These are phyloP conservation scores for Drosophila arawakana DNA, from an alignment of 1,140 invertebrate genomes.

Conservation along the genomic window DNA sequence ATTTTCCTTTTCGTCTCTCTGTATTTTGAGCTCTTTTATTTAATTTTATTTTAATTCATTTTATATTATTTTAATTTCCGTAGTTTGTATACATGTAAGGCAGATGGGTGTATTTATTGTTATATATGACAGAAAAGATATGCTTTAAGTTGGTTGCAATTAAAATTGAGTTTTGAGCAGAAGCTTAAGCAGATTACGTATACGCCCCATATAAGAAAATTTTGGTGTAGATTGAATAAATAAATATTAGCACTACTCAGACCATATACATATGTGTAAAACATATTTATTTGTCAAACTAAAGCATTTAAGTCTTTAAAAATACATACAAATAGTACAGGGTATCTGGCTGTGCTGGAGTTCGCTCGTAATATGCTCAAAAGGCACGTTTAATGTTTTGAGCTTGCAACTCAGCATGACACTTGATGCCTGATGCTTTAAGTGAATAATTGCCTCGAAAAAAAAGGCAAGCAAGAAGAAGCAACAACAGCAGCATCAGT, in stretches of 20 bases:
- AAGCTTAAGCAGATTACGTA: too few relatives aligned
- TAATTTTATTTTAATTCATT: neutral
- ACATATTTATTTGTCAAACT: too few relatives aligned
- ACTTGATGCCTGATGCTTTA: constrained; percentile 75
- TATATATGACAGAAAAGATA: too few relatives aligned
- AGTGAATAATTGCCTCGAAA: constrained; percentile 78
- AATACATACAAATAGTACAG: constrained; percentile 2
- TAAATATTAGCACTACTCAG: too few relatives aligned
- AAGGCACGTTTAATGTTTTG: constrained; percentile 52
- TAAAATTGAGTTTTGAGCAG: too few relatives aligned
- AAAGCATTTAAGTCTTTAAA: too few relatives aligned
- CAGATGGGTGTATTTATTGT: neutral
- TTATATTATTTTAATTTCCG: constrained; percentile 19
- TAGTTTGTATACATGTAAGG: constrained; percentile 20
- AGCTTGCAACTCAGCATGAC: constrained; percentile 80
- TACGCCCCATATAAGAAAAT: too few relatives aligned
- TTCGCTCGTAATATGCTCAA: constrained; percentile 30
- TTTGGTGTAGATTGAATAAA: too few relatives aligned
- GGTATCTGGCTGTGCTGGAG: constrained; percentile 35
- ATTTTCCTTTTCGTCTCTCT: neutral
- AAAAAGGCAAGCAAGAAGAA: constrained; percentile 42
- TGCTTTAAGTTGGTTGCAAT: too few relatives aligned
- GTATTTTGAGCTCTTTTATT: constrained; percentile 7
- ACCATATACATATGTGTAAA: too few relatives aligned
- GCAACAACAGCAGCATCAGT: neutral